phyloP scores from a whole-genome alignment of 2,113 vertebrate genomes.

The Macrotus californicus region DNA sequence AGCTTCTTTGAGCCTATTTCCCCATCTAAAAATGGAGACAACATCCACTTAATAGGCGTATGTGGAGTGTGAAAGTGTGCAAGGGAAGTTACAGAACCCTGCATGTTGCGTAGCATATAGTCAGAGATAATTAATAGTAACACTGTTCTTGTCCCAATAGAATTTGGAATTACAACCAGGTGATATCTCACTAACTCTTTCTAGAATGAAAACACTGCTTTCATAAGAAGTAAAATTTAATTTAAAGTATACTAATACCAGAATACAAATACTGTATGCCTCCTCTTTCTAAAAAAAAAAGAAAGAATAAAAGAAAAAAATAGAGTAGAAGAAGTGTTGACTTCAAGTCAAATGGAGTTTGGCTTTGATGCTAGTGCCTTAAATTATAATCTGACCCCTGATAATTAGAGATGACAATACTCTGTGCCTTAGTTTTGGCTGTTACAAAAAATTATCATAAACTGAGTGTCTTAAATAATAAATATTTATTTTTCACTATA shows the following conservation, averaged over 20 bases:
- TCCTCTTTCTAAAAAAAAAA: no score
- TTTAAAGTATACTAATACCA: not conserved
- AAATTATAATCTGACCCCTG: not conserved
- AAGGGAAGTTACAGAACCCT: not conserved
- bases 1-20: not conserved
- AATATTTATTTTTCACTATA: no score
- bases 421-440: not conserved
- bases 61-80: not conserved
- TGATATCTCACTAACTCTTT: not conserved
- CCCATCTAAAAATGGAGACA: not conserved
- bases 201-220: not conserved
- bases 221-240: not conserved
- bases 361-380: not conserved
- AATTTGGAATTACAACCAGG: not conserved
- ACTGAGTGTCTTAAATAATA: no score
- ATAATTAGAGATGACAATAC: not conserved
- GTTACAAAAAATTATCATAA: not conserved
- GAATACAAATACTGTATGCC: not conserved
- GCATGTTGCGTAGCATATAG: not conserved
- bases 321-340: not conserved
- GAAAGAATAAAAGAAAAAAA: not conserved
- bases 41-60: not conserved
- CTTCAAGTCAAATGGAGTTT: not conserved
- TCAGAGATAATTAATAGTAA: not conserved
- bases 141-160: not conserved